Evolutionary conservation across 2,888 invertebrate species (phyloP), one percentile per base, ranked within the genome.

Genomic region (Cerastis rubricosa): DNA sequence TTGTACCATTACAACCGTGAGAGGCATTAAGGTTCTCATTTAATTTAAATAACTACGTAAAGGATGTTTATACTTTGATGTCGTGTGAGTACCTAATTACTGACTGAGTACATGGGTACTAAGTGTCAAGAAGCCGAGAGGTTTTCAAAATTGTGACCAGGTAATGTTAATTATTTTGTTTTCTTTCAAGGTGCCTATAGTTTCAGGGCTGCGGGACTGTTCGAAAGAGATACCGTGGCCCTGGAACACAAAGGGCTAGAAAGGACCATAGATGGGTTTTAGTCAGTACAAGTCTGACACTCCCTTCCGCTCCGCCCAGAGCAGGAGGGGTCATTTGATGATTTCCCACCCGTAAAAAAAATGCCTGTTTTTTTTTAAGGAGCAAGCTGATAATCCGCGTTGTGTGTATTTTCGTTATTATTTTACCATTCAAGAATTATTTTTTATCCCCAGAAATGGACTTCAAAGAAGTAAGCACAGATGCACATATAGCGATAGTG

Each of bases 391-490:
- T n/a, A 12, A 19, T 45, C 1, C 7, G 25, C 4, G 6, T n/a
- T 45, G 0, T 70, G 14, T 29, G 14, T 14, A 29, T 35, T 65
- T 25, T 4, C 0, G 0, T 25, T 14, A 14, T 14, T 57, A 25
- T 17, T 25, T 45, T 25, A 54, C 12, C 19, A 17, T 65, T 45
- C 9, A 25, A 5, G 8, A 14, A 43, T 11, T 0, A 2, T 14
- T 22, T 35, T n/a, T 69, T 40, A 35, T 68, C 9, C 12, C 1
- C 73, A 87, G 88, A 86, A 0, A 17, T 67, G 19, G 54, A 47
- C 22, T 88, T 87, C 47, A 84, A 84, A 35, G 86, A 82, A 65
- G 1, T 86, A 2, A 80, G 87, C 67, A 63, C 85, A 2, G 85
- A 89, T 12, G 74, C 77, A 4, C 84, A 88, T n/a, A 74, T 87